Conservation (phyloP, 2,797 vertebrate genomes). For the Coluber constrictor region DNA sequence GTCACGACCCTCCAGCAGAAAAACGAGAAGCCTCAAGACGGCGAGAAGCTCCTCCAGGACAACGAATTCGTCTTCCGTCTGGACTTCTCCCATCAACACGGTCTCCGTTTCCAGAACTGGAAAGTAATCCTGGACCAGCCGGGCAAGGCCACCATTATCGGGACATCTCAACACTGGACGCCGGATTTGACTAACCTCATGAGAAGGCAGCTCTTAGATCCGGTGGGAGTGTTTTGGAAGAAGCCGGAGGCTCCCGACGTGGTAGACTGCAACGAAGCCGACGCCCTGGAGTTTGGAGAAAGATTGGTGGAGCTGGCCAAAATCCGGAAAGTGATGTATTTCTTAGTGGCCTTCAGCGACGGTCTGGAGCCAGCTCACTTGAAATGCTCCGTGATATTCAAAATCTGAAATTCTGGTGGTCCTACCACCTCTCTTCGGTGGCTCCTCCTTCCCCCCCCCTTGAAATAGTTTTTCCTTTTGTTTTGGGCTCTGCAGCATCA, state of each 20-base stretch:
- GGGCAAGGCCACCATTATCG: constrained; percentile 81
- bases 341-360: constrained; percentile 82
- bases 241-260: constrained; percentile 61
- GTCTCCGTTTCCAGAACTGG: constrained; percentile 82
- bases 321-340: constrained; percentile 94
- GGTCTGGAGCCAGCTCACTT: constrained; percentile 76
- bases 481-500: not conserved
- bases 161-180: constrained; percentile 93
- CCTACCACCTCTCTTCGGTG: not conserved
- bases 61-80: constrained; percentile 82
- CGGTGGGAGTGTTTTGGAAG: constrained; percentile 86
- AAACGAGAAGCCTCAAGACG: constrained; percentile 82
- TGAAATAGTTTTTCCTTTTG: not conserved
- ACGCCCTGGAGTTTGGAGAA: constrained; percentile 91
- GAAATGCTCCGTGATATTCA: constrained; percentile 81
- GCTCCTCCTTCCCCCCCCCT: not conserved
- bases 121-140: constrained; percentile 69
- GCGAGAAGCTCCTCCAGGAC: constrained; percentile 83
- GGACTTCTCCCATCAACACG: constrained; percentile 78
- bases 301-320: constrained; percentile 86
- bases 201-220: constrained; percentile 91
- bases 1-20: constrained; percentile 81
- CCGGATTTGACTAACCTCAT: constrained; percentile 94
- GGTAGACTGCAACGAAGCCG: constrained; percentile 86
- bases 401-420: constrained; percentile 47